Percentiles rank a stretch among this genome's conserved stretches.
Evolutionary conservation across 2,113 vertebrate genomes (phyloP).

Genomic region (Panthera tigris): DNA sequence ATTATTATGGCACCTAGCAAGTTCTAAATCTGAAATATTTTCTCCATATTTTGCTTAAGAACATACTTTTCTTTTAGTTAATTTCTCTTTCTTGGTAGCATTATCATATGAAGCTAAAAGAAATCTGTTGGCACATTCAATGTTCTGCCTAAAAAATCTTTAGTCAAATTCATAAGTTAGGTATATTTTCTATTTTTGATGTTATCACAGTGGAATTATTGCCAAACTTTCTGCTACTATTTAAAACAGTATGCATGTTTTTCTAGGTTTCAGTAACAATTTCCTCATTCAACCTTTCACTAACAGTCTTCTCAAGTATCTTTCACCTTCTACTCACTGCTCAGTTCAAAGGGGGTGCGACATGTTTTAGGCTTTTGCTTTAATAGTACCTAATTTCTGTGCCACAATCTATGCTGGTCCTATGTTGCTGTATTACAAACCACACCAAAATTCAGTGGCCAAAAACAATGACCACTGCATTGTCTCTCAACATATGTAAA

Average conservation of each 20-base stretch:
- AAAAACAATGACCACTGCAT: neutral
- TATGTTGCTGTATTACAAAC: neutral
- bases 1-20: neutral
- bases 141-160: neutral
- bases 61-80: neutral
- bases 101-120: neutral
- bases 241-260: neutral
- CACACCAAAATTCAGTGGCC: neutral
- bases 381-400: neutral
- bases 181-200: neutral
- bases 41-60: neutral
- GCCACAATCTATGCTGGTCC: neutral
- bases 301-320: neutral
- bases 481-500: neutral
- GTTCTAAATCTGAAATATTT: neutral
- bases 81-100: neutral
- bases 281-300: neutral
- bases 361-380: neutral
- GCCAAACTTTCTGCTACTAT: neutral
- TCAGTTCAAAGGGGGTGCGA: neutral
- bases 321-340: neutral
- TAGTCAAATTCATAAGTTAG: neutral
- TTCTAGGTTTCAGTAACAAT: neutral
- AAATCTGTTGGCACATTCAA: neutral
- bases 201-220: neutral